Conservation (phyloP, 1,140 invertebrate genomes). For the Leptinotarsa texana region DNA sequence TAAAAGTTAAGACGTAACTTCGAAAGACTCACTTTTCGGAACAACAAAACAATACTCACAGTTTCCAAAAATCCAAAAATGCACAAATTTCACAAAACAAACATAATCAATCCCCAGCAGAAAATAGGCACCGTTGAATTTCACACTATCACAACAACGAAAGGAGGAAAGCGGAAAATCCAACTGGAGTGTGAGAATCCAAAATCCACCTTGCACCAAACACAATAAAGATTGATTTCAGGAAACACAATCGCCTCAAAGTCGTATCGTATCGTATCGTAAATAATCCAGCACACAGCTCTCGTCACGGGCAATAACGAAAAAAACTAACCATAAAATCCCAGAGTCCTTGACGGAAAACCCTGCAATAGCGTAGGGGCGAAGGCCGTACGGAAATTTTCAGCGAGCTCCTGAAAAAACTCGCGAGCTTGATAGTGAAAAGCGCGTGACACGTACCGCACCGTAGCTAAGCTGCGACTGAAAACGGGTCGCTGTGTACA, state of each 20-base stretch:
- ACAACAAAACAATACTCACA: neutral
- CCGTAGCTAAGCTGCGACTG: constrained; percentile 27
- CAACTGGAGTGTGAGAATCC: neutral
- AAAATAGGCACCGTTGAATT: neutral
- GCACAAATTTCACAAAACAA: neutral
- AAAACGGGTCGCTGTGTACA: constrained; percentile 28
- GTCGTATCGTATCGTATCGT: neutral
- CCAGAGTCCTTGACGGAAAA: neutral
- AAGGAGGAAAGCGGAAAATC: neutral
- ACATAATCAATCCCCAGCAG: neutral
- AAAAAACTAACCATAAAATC: neutral
- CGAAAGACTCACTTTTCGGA: too few species aligned
- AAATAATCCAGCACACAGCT: neutral
- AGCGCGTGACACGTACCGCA: constrained; percentile 8
- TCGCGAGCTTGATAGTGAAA: neutral
- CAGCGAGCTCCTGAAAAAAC: constrained; percentile 25
- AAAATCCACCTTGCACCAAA: neutral
- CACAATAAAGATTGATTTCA: neutral
- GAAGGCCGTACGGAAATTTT: neutral
- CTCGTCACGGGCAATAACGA: neutral
- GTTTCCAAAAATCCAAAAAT: neutral
- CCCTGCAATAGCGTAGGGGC: constrained; percentile 3
- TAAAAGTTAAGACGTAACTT: too few species aligned
- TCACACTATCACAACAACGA: neutral
- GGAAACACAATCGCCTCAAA: constrained; percentile 2